phyloP scores from a whole-genome alignment of 2,113 vertebrate species.

The Psophia crepitans region DNA sequence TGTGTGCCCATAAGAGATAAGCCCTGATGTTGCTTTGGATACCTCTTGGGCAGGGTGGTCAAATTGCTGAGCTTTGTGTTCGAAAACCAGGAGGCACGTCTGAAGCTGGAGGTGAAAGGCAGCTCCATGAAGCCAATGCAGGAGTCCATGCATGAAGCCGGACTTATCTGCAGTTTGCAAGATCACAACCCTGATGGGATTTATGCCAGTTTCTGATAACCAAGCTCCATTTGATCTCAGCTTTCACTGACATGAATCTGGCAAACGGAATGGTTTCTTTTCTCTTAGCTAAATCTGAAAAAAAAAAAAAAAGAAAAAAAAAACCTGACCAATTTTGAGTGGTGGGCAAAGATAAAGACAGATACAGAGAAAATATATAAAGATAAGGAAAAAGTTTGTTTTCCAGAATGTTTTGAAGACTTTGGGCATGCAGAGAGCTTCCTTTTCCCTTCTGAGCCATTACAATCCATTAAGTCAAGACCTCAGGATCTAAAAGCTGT shows the following conservation, averaged over 20 bases:
- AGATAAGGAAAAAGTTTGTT: neutral
- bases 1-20: neutral
- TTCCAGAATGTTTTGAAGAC: neutral
- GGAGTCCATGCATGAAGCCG: neutral
- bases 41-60: neutral
- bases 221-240: neutral
- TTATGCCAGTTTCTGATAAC: neutral
- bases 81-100: neutral
- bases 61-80: neutral
- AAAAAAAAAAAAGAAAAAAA: rapidly evolving
- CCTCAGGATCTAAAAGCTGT: neutral
- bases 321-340: neutral
- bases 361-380: neutral
- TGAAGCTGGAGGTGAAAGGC: neutral
- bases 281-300: neutral
- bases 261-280: neutral
- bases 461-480: neutral
- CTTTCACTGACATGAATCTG: neutral
- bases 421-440: neutral
- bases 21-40: neutral
- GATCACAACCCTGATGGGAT: neutral
- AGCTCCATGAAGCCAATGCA: neutral
- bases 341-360: neutral
- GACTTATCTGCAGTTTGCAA: neutral
- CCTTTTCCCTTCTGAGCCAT: neutral